Conservation (phyloP, 2,797 vertebrate species). For the Notolabrus celidotus region DNA sequence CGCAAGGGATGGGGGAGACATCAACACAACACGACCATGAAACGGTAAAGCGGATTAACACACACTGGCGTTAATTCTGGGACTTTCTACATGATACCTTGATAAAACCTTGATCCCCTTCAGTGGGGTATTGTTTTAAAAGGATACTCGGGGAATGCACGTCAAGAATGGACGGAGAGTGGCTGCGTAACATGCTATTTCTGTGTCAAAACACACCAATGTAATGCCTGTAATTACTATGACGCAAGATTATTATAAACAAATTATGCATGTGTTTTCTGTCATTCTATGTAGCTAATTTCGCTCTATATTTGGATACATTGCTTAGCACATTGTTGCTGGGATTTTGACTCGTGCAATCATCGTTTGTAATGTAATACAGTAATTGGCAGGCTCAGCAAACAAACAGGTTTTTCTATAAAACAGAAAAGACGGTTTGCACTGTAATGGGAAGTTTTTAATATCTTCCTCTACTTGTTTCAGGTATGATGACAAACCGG, state of each 20-base stretch:
- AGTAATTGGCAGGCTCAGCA: too few species aligned
- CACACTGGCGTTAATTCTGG: too few species aligned
- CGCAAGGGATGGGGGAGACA: constrained; percentile 13
- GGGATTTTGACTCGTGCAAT: not conserved
- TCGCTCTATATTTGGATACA: not conserved
- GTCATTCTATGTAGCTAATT: not conserved
- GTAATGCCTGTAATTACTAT: too few species aligned
- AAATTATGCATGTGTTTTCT: too few species aligned
- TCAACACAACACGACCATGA: constrained; percentile 28
- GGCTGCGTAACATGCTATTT: constrained; percentile 23
- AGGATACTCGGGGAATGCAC: not conserved
- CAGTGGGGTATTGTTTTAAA: not conserved
- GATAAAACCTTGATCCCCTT: not conserved
- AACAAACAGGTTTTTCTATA: too few species aligned
- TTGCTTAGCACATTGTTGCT: not conserved
- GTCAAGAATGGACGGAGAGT: not conserved
- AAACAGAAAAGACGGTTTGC: not conserved
- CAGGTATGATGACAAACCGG: constrained; percentile 73
- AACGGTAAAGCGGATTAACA: constrained; percentile 33
- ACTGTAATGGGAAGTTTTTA: not conserved
- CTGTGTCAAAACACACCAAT: not conserved
- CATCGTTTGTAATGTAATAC: too few species aligned
- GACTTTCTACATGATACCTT: accelerated
- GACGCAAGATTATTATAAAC: not conserved
- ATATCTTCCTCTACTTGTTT: not conserved